Base-by-base conservation (phyloP, 2,797 vertebrate genomes). In the Argentina silus region DNA sequence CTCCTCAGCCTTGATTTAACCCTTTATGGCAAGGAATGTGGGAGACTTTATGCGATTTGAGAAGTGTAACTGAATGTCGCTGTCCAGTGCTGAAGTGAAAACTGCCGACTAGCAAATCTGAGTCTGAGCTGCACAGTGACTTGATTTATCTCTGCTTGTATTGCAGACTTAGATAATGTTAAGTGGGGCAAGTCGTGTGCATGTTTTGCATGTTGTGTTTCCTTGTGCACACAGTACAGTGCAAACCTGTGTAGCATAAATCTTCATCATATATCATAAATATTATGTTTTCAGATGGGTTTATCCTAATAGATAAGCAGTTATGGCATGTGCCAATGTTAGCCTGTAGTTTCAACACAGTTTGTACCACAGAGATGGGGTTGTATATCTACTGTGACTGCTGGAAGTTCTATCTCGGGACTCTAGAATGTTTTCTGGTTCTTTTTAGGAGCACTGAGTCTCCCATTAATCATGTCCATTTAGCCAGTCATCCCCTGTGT, bases 401-500 rank as follows among this genome's bases (percentile, higher is more conserved):
- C 3, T 60, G 6, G 23, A 7, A 27, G 57, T 36, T 60, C 57
- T 60, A 5, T 11, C 21, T 27, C 27, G 56, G 21, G 21, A 60
- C 11, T 4, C 6, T 1, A 36, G 19, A 36, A 27, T 60, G 7
- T 8, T 23, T 1, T 60, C 23, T 60, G n/a, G n/a, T 60, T 60
- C 12, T 4, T 11, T 60, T 60, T 14, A 21, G 45, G 11, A 12
- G 11, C 45, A 7, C 23, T 15, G 60, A 36, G 15, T 27, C 64
- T 86, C 75, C 78, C 84, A 89, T 83, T 86, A 82, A 86, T 87
- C 83, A 81, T 70, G 80, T 81, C 82, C 76, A 81, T 87, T 90
- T 86, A 86, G 80, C 78, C 50, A n/a, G n/a, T n/a, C n/a, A n/a
- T n/a, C n/a, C n/a, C n/a, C n/a, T n/a, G n/a, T n/a, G n/a, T n/a